Base-by-base conservation (phyloP, 2,888 invertebrate genomes). In the Sinohyriopsis cumingii region DNA sequence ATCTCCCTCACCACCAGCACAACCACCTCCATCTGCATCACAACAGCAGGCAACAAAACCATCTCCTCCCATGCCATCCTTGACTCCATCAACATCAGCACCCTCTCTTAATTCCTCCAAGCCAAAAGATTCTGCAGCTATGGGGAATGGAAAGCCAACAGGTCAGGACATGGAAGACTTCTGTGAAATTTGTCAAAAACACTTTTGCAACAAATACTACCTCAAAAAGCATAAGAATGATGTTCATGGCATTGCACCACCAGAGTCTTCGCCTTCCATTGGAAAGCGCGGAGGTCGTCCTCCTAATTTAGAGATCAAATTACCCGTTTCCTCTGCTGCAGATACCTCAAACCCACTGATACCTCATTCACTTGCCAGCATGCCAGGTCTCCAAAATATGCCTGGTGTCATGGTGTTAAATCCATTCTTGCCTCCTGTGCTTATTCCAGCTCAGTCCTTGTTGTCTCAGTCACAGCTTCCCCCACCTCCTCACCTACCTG, bases 151-250 rank as follows among this genome's bases (percentile, higher is more conserved):
- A 69, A 75, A 65, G 18, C 68, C 33, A 33, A 66, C 72, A 71
- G 74, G 75, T 64, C 75, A 76, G 59, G 87, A 87, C 71, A 87
- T 88, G 85, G 90, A 90, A 71, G 89, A 90, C 79, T 90, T 88
- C 72, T 91, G 90, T 82, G 89, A 90, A 71, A 83, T 90, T 20
- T 91, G 90, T 81, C 87, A 90, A 82, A 91, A 90, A 78, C 89
- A 90, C 74, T 91, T 91, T 81, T 90, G 91, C 80, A 90, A 90
- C 85, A 90, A 90, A 83, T 91, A 91, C 87, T 91, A 90, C 87
- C 87, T 91, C 82, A 89, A 88, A 75, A 90, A 90, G 73, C 91
- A 91, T 79, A 89, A 89, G 78, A 84, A 86, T 66, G 90, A 91
- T 84, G 89, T 91, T 63, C 90, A 91, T 81, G 90, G 90, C 60